Evolutionary conservation across 2,888 invertebrate genomes (phyloP).

Genomic region (Pollenia labialis): DNA sequence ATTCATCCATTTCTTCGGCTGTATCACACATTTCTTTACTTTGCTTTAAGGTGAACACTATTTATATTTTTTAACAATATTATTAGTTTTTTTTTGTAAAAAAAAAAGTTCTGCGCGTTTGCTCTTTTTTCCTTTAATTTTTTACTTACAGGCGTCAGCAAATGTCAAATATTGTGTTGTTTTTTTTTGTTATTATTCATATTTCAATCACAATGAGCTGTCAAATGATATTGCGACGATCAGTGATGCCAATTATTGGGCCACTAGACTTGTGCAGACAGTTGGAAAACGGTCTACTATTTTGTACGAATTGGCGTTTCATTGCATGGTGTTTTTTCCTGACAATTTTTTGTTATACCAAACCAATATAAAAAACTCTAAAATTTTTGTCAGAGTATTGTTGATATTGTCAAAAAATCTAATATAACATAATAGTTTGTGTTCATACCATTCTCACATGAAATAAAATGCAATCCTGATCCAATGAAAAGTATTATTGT

Average conservation of each 20-base stretch:
- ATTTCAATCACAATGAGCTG: conserved; percentile 39
- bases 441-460: too few relatives aligned
- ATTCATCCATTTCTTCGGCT: conserved; percentile 78
- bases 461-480: too few relatives aligned
- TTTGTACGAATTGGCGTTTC: too few relatives aligned
- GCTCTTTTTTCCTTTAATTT: conserved; percentile 19
- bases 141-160: conserved; percentile 62
- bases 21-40: conserved; percentile 70
- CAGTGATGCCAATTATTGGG: neutral
- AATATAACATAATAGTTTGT: too few relatives aligned
- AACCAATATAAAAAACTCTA: too few relatives aligned
- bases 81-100: conserved; percentile 3
- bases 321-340: too few relatives aligned
- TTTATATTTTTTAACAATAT: neutral
- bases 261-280: too few relatives aligned
- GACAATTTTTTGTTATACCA: too few relatives aligned
- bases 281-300: too few relatives aligned
- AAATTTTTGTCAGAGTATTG: too few relatives aligned
- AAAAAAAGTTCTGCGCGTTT: conserved; percentile 51
- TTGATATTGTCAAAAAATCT: too few relatives aligned
- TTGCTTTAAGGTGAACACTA: conserved; percentile 9
- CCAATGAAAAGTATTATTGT: too few relatives aligned
- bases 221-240: neutral
- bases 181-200: conserved; percentile 14
- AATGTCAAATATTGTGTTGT: conserved; percentile 46